Base-by-base conservation (phyloP, 2,888 invertebrate genomes). In the Zhuqinia jingwanae region DNA sequence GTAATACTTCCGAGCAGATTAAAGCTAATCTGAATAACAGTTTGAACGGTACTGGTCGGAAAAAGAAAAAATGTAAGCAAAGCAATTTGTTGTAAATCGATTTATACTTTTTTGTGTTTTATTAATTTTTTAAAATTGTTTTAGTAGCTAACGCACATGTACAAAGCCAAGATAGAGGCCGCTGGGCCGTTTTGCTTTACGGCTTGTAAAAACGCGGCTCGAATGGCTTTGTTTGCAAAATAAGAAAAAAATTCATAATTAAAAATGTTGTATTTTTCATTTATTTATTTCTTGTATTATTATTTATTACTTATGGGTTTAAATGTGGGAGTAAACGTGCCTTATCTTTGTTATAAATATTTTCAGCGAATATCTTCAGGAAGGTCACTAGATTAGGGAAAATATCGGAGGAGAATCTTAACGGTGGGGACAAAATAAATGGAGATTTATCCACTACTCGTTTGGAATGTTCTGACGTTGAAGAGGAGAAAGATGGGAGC, bases 361-460 rank as follows among this genome's bases (percentile, higher is more conserved):
- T 76, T 60, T 70, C 78, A 90, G 90, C 88, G 90, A 90, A 85
- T 90, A 90, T 90, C 90, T 90, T 90, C 89, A 89, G 87, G 89
- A 89, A 87, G 86, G 87, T 86, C 83, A 87, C 89, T 89, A 89
- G 85, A 84, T 80, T 90, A 27, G 88, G 88, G 36, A 90, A 90
- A 76, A 90, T 90, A 36, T 88, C 89, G 1, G 90, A 90, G 68
- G 90, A 90, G 81, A 90, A 89, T 85, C 85, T 85, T 15, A 78
- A 85, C 15, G 85, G 85, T 8, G 83, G 83, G 15, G 85, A 85
- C 3, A 85, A 63, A 36, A 45, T 85, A 17, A 85, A 85, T 58
- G 85, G 85, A 13, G 73, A 79, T 47, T 17, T 85, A 45, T 25
- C 60, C 58, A 45, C 36, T 1, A 79, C 73, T 10, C 79, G 73